Evolutionary conservation across 2,797 vertebrate genomes (phyloP).

Genomic region (Hipposideros larvatus): DNA sequence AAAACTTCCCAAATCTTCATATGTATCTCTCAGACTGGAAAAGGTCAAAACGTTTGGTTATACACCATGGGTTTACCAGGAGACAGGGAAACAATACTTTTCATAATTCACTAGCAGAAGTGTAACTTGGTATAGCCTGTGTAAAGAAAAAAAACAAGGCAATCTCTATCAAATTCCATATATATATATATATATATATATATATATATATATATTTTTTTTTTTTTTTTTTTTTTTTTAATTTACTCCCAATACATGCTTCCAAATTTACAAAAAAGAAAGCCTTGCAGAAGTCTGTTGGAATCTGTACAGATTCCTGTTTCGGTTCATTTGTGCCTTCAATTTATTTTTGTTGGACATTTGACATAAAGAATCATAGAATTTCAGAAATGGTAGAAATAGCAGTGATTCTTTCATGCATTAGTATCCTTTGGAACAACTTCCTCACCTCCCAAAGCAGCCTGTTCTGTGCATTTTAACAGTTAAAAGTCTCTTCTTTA

Average conservation of each 20-base stretch:
- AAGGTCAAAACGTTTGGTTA: neutral
- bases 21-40: neutral
- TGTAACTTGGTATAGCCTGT: neutral
- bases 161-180: neutral
- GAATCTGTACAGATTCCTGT: neutral
- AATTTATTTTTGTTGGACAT: conserved; percentile 13
- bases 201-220: no score
- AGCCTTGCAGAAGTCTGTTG: neutral
- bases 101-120: neutral
- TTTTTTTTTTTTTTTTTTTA: no score
- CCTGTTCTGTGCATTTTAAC: neutral
- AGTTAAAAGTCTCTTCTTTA: neutral
- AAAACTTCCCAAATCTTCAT: neutral
- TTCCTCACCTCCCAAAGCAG: neutral
- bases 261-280: neutral
- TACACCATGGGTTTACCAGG: neutral
- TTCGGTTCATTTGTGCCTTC: neutral
- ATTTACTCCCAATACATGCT: neutral
- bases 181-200: no score
- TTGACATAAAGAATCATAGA: neutral
- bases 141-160: neutral
- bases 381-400: neutral
- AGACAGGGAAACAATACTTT: neutral
- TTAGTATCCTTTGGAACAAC: neutral
- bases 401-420: neutral